Evolutionary conservation across 2,113 vertebrate genomes (phyloP).

Genomic region (Hemicordylus capensis): DNA sequence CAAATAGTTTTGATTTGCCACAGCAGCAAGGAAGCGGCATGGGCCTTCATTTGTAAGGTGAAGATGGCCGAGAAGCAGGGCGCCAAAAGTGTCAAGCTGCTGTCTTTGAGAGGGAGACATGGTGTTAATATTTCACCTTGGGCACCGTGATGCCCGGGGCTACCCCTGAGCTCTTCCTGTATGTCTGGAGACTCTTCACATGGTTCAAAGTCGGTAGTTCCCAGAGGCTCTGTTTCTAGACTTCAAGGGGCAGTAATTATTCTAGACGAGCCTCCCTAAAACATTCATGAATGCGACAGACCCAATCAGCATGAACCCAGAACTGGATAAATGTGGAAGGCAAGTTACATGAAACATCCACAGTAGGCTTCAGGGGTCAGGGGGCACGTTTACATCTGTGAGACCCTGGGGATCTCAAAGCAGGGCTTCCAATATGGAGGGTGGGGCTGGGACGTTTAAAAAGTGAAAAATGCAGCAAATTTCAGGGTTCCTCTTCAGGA

Average conservation of each 20-base stretch:
- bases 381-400: no score
- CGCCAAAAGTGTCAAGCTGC: background rate
- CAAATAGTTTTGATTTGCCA: slow-evolving; percentile 4
- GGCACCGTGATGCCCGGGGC: background rate
- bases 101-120: background rate
- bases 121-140: background rate
- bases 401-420: no score
- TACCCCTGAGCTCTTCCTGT: background rate
- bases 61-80: background rate
- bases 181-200: background rate
- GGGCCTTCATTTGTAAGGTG: background rate
- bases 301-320: background rate
- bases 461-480: no score
- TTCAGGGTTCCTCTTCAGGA: no score
- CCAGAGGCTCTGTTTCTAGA: background rate
- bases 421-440: no score
- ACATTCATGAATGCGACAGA: background rate
- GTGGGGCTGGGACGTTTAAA: no score
- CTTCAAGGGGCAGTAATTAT: background rate
- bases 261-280: background rate
- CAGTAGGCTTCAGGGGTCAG: background rate
- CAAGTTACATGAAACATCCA: background rate
- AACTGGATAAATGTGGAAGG: background rate
- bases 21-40: background rate
- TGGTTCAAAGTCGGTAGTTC: background rate